Conservation (phyloP, 2,797 vertebrate species). For the Benthosema pterotum region DNA sequence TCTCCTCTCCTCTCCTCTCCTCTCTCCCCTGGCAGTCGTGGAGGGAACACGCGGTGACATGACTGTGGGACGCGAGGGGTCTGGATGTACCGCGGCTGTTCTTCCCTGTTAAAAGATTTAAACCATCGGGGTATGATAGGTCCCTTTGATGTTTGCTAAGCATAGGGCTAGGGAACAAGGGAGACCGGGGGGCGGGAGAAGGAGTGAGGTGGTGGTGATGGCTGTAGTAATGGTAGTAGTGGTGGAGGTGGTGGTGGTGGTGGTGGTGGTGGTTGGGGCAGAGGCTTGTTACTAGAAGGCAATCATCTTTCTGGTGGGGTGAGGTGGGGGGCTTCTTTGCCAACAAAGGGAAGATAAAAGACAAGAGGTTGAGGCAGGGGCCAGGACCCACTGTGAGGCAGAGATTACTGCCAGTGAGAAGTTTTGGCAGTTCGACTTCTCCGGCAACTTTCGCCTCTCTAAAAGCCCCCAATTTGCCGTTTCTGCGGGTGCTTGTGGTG, state of each 20-base stretch:
- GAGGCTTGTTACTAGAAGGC: slow-evolving; percentile 87
- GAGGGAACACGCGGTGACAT: slow-evolving; percentile 93
- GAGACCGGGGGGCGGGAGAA: slow-evolving; percentile 37
- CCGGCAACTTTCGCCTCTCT: slow-evolving; percentile 60
- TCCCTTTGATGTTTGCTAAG: slow-evolving; percentile 99
- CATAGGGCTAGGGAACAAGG: slow-evolving; percentile 88
- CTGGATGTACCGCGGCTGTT: slow-evolving; percentile 98
- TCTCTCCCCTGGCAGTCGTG: slow-evolving; percentile 92
- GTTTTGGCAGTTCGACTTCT: slow-evolving; percentile 68
- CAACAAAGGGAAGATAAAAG: slow-evolving; percentile 97
- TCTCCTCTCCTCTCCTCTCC: too few species aligned
- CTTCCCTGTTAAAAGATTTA: slow-evolving; percentile 99
- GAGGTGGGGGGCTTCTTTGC: slow-evolving; percentile 81
- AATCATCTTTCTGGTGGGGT: slow-evolving; percentile 93
- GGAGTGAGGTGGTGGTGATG: slow-evolving; percentile 59
- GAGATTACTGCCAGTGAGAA: slow-evolving; percentile 77
- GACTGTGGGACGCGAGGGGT: slow-evolving; percentile 91
- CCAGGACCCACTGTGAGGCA: slow-evolving; percentile 91
- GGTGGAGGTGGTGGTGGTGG: slow-evolving; percentile 72
- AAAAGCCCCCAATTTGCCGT: slow-evolving; percentile 69
- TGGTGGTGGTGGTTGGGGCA: slow-evolving; percentile 74
- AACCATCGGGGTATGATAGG: slow-evolving; percentile 98
- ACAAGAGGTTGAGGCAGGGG: slow-evolving; percentile 87
- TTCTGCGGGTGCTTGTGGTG: slow-evolving; percentile 29
- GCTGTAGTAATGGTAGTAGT: slow-evolving; percentile 45